Conservation (phyloP, 2,888 invertebrate genomes). For the Oscheius myriophilus region DNA sequence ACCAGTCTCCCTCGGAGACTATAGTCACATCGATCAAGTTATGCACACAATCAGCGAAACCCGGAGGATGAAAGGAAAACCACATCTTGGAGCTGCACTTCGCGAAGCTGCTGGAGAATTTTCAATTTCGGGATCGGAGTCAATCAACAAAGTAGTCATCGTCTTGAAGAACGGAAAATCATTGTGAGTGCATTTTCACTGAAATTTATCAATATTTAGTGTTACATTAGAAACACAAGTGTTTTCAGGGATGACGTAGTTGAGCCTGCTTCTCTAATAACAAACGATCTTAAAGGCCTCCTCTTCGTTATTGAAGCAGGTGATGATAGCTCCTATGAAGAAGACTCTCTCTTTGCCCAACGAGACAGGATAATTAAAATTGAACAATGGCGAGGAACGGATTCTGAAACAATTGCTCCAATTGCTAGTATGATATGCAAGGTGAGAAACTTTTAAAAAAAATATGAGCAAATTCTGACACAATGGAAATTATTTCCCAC, state of each 20-base stretch:
- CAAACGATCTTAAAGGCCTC: constrained; percentile 53
- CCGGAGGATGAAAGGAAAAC: constrained; percentile 61
- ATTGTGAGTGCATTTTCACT: constrained; percentile 38
- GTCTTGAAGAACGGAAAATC: constrained; percentile 67
- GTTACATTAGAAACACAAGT: not conserved
- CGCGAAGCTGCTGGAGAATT: constrained; percentile 65
- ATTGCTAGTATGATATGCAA: constrained; percentile 66
- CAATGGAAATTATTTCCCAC: not conserved
- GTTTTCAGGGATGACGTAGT: constrained; percentile 54
- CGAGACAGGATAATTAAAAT: constrained; percentile 50
- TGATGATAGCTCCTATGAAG: constrained; percentile 39
- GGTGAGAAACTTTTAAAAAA: constrained; percentile 31
- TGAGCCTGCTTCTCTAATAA: constrained; percentile 47
- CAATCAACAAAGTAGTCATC: constrained; percentile 60
- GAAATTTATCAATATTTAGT: not conserved
- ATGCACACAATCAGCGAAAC: constrained; percentile 62
- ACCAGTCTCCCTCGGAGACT: constrained; percentile 67
- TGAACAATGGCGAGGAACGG: constrained; percentile 63
- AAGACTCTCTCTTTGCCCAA: constrained; percentile 35
- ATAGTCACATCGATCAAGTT: constrained; percentile 60
- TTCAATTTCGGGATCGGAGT: constrained; percentile 55
- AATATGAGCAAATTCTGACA: not conserved
- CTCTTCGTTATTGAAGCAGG: constrained; percentile 66
- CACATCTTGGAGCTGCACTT: constrained; percentile 63
- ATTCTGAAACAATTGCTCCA: constrained; percentile 59